phyloP scores from a whole-genome alignment of 1,140 invertebrate genomes.

The Drosophila quadrilineata region DNA sequence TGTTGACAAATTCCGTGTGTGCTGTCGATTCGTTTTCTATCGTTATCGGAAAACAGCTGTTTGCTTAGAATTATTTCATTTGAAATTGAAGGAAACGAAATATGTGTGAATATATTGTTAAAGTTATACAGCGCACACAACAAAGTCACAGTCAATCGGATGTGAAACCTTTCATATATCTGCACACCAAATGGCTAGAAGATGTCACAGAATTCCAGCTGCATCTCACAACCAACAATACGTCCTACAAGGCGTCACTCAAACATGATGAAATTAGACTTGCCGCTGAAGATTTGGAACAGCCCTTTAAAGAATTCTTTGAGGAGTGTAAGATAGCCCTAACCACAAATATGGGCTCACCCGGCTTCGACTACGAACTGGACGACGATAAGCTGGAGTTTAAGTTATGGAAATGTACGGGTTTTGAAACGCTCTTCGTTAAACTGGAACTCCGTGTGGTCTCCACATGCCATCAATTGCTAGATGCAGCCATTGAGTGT shows the following conservation, averaged over 20 bases:
- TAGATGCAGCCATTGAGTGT: conserved; percentile 51
- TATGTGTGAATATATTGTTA: conserved; percentile 34
- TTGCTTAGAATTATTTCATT: not conserved
- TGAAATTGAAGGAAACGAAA: conserved; percentile 1
- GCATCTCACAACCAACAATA: conserved; percentile 25
- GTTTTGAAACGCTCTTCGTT: conserved; percentile 55
- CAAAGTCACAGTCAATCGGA: conserved; percentile 48
- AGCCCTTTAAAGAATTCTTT: conserved; percentile 28
- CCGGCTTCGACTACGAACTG: conserved; percentile 55
- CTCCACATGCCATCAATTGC: conserved; percentile 39
- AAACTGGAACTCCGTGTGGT: conserved; percentile 37
- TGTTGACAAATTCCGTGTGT: not conserved
- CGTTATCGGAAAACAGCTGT: conserved; percentile 9
- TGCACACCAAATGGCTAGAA: conserved; percentile 45
- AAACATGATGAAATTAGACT: conserved; percentile 43
- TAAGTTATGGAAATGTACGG: conserved; percentile 54
- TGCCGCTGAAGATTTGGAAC: conserved; percentile 43
- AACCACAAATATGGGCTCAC: conserved; percentile 47
- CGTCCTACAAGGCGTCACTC: conserved; percentile 30
- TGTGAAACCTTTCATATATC: conserved; percentile 58
- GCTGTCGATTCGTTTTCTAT: not conserved
- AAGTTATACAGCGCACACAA: conserved; percentile 49
- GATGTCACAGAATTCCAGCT: conserved; percentile 47
- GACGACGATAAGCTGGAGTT: conserved; percentile 25
- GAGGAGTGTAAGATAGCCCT: conserved; percentile 51